Evolutionary conservation across 2,113 vertebrate species (phyloP), one percentile per base, ranked within the genome.

Genomic region (Odocoileus virginianus): DNA sequence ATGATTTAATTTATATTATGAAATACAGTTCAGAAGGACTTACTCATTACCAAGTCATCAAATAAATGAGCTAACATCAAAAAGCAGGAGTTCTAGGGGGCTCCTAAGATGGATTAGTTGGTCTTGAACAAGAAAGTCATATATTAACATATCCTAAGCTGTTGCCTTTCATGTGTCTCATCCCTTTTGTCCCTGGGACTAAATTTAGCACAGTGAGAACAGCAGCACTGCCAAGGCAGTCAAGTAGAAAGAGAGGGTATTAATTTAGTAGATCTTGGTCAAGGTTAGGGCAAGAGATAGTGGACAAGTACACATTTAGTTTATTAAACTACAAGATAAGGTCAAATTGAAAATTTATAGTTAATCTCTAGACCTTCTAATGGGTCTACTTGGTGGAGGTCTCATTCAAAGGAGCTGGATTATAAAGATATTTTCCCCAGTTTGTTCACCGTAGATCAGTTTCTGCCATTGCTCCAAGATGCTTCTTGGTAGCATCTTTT

Each of bases 141-240:
- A 97, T 89, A 97, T 97, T 97, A 98, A 94, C 97, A 93, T 96
- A 94, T 64, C 95, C 71, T 95, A 98, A 98, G 97, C 97, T 97
- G 61, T 47, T 94, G 95, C 96, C 97, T 97, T 97, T 98, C 97
- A 98, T 97, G 95, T 98, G 83, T 96, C 84, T 98, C 91, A 97
- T 94, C 95, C 96, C 87, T 86, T 97, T 98, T 98, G 98, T 98
- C 97, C 97, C 97, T 97, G 97, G 96, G 93, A 96, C 95, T 98
- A 98, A 97, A 96, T 98, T 98, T 97, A 97, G 98, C 81, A 87
- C 95, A 97, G 83, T 88, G 93, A 89, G 98, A 94, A 96, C 94
- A 94, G 88, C 89, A 78, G 97, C 0, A 3, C 74, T 89, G 95
- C 95, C 92, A 91, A 84, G 83, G 40, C 89, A 81, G 89, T 74